Conservation (phyloP, 2,797 vertebrate species). For the Pseudochromis fuscus region DNA sequence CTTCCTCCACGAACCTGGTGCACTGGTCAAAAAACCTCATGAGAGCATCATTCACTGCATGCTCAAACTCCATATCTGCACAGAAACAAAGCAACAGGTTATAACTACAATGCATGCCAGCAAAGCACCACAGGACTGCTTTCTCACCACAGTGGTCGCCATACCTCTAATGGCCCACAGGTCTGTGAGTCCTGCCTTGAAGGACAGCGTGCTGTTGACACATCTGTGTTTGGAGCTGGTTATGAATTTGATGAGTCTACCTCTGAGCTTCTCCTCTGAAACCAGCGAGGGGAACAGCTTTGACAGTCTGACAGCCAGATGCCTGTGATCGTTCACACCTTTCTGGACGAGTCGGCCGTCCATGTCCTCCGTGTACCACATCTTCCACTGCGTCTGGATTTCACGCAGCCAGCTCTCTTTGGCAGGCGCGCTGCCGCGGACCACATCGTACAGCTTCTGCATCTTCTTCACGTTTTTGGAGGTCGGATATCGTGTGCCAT, state of each 20-base stretch:
- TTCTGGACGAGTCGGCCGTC: slow-evolving; percentile 90
- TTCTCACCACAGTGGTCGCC: neutral
- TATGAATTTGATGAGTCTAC: slow-evolving; percentile 77
- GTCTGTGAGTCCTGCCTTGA: slow-evolving; percentile 80
- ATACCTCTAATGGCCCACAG: slow-evolving; percentile 77
- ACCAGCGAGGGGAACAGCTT: slow-evolving; percentile 86
- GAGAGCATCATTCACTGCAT: slow-evolving; percentile 88
- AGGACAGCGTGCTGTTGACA: slow-evolving; percentile 89
- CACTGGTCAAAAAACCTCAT: slow-evolving; percentile 96
- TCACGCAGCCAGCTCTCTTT: slow-evolving; percentile 71
- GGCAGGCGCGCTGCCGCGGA: slow-evolving; percentile 46
- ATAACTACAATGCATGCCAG: neutral
- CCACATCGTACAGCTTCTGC: slow-evolving; percentile 72
- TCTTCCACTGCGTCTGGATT: slow-evolving; percentile 81
- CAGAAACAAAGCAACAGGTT: neutral
- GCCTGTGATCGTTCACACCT: slow-evolving; percentile 85
- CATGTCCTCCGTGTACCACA: slow-evolving; percentile 91
- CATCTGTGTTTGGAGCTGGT: slow-evolving; percentile 94
- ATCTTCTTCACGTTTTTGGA: slow-evolving; percentile 85
- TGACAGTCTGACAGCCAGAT: slow-evolving; percentile 86
- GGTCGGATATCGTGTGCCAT: slow-evolving; percentile 87
- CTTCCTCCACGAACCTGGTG: slow-evolving; percentile 86
- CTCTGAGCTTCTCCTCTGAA: slow-evolving; percentile 77
- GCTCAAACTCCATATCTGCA: slow-evolving; percentile 83
- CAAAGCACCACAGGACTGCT: neutral